Percentiles rank a stretch among this genome's conserved stretches.
phyloP scores from a whole-genome alignment of 35 echinoderm and acorn worm species.

The Ptychodera flava region DNA sequence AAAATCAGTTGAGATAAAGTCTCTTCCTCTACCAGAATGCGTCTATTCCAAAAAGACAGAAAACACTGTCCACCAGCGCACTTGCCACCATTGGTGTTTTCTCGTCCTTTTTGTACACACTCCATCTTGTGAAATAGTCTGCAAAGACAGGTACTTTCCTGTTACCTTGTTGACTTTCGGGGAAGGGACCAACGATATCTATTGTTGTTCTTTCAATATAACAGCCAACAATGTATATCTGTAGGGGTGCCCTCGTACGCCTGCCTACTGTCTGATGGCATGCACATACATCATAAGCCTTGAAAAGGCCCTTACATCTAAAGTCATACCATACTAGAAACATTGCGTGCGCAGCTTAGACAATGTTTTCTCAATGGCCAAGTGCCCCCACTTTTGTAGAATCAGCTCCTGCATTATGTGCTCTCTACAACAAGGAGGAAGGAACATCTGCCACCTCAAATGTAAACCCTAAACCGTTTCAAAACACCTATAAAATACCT shows the following conservation, averaged over 20 bases:
- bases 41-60: conserved; percentile 6
- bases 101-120: conserved; percentile 7
- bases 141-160: conserved; percentile 20
- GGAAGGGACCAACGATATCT: conserved; percentile 33
- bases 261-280: too few relatives aligned
- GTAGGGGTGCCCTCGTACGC: not conserved
- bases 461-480: too few relatives aligned
- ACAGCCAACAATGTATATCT: conserved; percentile 20
- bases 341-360: too few relatives aligned
- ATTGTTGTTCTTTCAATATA: conserved; percentile 33
- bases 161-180: conserved; percentile 27
- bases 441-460: too few relatives aligned
- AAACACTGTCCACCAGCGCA: conserved; percentile 26
- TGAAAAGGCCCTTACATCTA: too few relatives aligned
- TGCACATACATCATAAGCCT: too few relatives aligned
- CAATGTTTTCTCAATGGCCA: too few relatives aligned
- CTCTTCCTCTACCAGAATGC: conserved; percentile 25
- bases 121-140: conserved; percentile 47
- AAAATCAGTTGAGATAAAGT: conserved; percentile 8
- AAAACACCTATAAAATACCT: too few relatives aligned
- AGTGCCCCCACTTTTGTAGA: too few relatives aligned
- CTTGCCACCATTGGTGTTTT: conserved; percentile 23
- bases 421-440: too few relatives aligned
- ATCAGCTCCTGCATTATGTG: too few relatives aligned
- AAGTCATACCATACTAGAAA: too few relatives aligned